Conservation (phyloP, 2,113 vertebrate genomes). For the Hemibagrus wyckioides region DNA sequence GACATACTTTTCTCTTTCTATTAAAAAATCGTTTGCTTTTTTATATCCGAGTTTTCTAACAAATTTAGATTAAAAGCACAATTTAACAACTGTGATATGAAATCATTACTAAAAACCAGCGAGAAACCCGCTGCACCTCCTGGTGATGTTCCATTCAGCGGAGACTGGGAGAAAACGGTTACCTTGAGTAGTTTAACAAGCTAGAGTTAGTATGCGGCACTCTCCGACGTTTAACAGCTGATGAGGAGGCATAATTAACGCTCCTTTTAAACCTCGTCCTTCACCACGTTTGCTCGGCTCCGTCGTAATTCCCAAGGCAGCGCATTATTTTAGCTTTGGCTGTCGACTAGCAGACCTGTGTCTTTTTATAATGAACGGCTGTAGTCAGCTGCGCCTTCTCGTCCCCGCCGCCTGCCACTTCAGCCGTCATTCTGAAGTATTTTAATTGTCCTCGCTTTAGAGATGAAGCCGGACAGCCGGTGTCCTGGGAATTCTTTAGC, state of each 20-base stretch:
- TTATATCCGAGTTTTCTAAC: not conserved
- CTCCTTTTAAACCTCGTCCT: slow-evolving; percentile 26
- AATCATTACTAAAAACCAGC: not conserved
- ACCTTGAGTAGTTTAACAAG: slow-evolving; percentile 35
- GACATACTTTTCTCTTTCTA: not conserved
- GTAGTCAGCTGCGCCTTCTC: slow-evolving; percentile 47
- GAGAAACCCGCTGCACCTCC: not conserved
- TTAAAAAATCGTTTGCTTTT: not conserved
- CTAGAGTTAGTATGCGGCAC: not conserved
- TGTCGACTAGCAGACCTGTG: slow-evolving; percentile 39
- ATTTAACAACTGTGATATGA: not conserved
- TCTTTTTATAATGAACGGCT: slow-evolving; percentile 56
- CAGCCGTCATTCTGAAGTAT: slow-evolving; percentile 53
- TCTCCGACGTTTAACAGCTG: slow-evolving; percentile 26
- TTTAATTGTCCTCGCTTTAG: slow-evolving; percentile 57
- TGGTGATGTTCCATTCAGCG: not conserved
- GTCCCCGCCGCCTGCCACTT: slow-evolving; percentile 31
- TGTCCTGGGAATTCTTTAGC: slow-evolving; percentile 45
- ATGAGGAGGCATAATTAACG: slow-evolving; percentile 45
- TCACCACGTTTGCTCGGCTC: slow-evolving; percentile 15
- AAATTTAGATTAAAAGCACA: not conserved
- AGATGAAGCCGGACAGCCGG: slow-evolving; percentile 50
- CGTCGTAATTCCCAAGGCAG: slow-evolving; percentile 35
- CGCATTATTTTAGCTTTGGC: slow-evolving; percentile 51
- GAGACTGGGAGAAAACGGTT: not conserved